Base-by-base conservation (phyloP, 2,113 vertebrate species). In the Pica pica region DNA sequence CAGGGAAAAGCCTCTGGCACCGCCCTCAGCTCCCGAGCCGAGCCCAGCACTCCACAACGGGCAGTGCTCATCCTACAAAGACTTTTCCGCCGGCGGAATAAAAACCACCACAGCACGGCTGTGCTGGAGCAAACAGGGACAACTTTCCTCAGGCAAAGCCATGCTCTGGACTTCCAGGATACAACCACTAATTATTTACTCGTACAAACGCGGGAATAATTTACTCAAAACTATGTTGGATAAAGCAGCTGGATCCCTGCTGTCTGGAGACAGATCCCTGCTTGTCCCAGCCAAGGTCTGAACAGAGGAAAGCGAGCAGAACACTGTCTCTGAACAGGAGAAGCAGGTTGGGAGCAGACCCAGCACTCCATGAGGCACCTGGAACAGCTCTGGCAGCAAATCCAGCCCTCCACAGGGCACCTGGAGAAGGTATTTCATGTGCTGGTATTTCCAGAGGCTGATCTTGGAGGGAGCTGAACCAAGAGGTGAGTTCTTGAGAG, bases 21-120 rank as follows among this genome's bases (percentile, higher is more conserved):
- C 20, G 27, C 47, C 46, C 10, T 11, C 19, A 5, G 6, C 37
- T 21, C 42, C 65, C 7, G 1, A 20, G 53, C 50, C 27, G 16
- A 1, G 37, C 13, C 31, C 84, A 5, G 0, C 0, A 0, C 35
- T 16, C 56, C 20, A 5, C 64, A 2, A 0, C 13, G 8, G 7
- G 9, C 47, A 7, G 8, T 2, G 26, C 7, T 49, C 7, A 4
- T 65, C 26, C 73, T 5, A 4, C 22, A 16, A 3, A 55, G 26
- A 9, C 19, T 61, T 75, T 42, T 26, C 30, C 60, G 6, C 35
- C 2, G 28, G 18, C 50, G 42, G 11, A 35, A 12, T 2, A n/a
- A 23, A 1, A 4, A 76, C 10, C 57, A 37, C 10, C 4, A 30
- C 39, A 26, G 35, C 50, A 24, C 15, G 15, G 1, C 49, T 27